These are phyloP conservation scores for Brienomyrus longianalis DNA, from an alignment of 2,113 vertebrate genomes.

Conservation along the genomic window DNA sequence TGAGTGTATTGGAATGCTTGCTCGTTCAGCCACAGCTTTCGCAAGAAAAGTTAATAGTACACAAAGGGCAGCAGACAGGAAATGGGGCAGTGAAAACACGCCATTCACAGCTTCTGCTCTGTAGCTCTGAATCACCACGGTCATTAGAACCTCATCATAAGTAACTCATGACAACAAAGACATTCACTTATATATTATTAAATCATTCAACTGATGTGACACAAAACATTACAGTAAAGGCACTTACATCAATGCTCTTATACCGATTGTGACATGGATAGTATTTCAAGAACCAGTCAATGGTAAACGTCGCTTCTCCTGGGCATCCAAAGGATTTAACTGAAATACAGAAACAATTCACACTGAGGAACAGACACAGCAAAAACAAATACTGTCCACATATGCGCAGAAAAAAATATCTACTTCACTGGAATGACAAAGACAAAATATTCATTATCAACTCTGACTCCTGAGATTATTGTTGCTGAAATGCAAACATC, in stretches of 20 bases:
- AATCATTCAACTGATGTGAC: background rate
- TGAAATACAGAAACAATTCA: slow-evolving; percentile 38
- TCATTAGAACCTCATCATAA: background rate
- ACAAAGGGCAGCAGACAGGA: background rate
- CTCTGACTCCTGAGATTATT: background rate
- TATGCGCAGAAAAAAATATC: background rate
- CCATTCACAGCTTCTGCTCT: background rate
- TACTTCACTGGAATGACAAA: background rate
- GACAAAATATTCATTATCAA: background rate
- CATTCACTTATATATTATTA: background rate
- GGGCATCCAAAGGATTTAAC: slow-evolving; percentile 63
- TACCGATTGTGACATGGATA: slow-evolving; percentile 74
- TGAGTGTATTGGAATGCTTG: background rate
- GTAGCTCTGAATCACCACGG: background rate
- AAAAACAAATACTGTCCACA: background rate
- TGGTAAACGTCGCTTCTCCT: slow-evolving; percentile 54
- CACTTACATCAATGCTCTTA: slow-evolving; percentile 71
- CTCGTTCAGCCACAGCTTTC: background rate
- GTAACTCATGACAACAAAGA: background rate
- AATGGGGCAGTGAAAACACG: background rate
- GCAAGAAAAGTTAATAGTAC: background rate
- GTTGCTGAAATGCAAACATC: background rate
- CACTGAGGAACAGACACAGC: background rate
- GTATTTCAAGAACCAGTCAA: slow-evolving; percentile 71
- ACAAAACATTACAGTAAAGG: background rate